Base-by-base conservation (phyloP, 2,797 vertebrate genomes). In the Semotilus atromaculatus region DNA sequence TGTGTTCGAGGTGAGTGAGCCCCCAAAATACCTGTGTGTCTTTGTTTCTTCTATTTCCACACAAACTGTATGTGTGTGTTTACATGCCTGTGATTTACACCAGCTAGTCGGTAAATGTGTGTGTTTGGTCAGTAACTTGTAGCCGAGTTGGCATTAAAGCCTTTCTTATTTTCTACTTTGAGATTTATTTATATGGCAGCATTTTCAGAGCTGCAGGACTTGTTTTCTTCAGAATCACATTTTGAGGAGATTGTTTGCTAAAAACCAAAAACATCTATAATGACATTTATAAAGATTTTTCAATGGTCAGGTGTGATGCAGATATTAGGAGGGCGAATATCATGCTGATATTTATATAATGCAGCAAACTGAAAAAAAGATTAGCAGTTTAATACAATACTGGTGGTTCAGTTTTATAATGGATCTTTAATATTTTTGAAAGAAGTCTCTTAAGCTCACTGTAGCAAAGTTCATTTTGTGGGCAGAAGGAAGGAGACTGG, bases 1-100 rank as follows among this genome's bases (percentile, higher is more conserved):
- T 40, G 98, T 99, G 43, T 99, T 99, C 90, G 98, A 99, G 97
- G 98, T 99, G 90, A 85, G 85, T 83, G 82, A 18, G 31, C 5
- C 16, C 31, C 16, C 23, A 38, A 36, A 53, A 78, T 60, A 23
- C 38, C 9, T 64, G n/a, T 31, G 36, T 58, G 36, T 58, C 23
- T 80, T n/a, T 29, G 36, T 48, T 84, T 74, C 13, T 14, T 43
- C 23, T 16, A 0, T 77, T 19, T 84, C 48, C 66, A n/a, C 16
- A 72, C 18, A 10, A 34, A 70, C 67, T 83, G 18, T 40, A 19
- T 53, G 72, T 62, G 43, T 53, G 40, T 64, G n/a, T 53, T 58
- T 55, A 16, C 19, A 11, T 62, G 40, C 19, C 9, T 64, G 7
- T 23, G 34, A 31, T 76, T 66, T 31, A 34, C 40, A 67, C 43